Base-by-base conservation (phyloP, 2,888 invertebrate genomes). In the Ectropis crepuscularia region DNA sequence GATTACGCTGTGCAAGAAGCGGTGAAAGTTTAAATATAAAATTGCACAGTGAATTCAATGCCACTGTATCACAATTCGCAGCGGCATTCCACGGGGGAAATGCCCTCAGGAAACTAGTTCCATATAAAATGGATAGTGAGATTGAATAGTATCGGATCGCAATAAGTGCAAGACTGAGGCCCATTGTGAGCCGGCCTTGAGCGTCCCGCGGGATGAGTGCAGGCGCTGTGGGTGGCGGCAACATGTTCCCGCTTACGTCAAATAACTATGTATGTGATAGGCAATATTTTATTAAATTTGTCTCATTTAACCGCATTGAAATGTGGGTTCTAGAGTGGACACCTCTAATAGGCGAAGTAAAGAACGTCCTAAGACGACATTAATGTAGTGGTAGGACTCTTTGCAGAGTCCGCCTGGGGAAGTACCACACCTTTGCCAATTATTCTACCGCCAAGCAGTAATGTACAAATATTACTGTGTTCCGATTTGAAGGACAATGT, bases 91-190 rank as follows among this genome's bases (percentile, higher is more conserved):
- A 74, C 60, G 73, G 78, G 80, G 83, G 80, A 79, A 81, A 81
- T 83, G 82, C 80, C 83, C 87, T 76, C 85, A 85, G 88, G 86
- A 86, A 89, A 88, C 89, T 86, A 86, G 89, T 89, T 89, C 81
- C 84, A 86, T 87, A 89, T 84, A 88, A 86, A 89, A 85, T 81
- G 84, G 88, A 89, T 86, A 86, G 85, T 83, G 79, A 86, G 85
- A 90, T 88, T 89, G 86, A 89, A 90, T 89, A 85, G 86, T 83
- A 87, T 85, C 80, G 86, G 85, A 82, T 84, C 72, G 87, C 86
- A 90, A 89, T 85, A 87, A 90, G 74, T 83, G 82, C 78, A 81
- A 83, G 80, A 88, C 83, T 74, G 64, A 69, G 71, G 74, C 68
- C 85, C 82, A 91, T 91, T 92, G 91, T 91, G 80, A 76, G 77